A percentile compares a stretch with the other conserved stretches of the same genome.
Evolutionary conservation across 2,113 vertebrate genomes (phyloP).

Genomic region (Indri indri): DNA sequence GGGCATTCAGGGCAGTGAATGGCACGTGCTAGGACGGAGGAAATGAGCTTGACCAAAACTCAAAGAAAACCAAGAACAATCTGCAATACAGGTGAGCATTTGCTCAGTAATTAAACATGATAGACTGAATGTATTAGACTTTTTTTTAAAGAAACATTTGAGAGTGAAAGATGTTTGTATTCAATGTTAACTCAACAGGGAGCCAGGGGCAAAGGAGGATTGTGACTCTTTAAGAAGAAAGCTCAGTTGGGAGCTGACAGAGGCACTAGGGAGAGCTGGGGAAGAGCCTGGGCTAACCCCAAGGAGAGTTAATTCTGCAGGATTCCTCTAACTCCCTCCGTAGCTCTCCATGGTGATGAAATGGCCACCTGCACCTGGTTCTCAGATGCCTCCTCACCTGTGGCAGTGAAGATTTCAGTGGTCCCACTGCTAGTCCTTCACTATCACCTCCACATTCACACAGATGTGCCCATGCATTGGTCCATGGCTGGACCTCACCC

Average conservation of each 20-base stretch:
- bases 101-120: not conserved
- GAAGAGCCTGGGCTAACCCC: not conserved
- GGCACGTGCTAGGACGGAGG: too few species aligned
- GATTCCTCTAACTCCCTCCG: not conserved
- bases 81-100: not conserved
- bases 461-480: rapidly evolving
- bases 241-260: too few species aligned
- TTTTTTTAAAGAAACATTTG: not conserved
- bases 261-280: not conserved
- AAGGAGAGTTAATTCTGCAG: not conserved
- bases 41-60: not conserved
- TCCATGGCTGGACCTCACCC: not conserved
- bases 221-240: not conserved
- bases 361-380: not conserved
- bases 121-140: not conserved
- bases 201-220: not conserved
- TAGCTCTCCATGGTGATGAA: not conserved
- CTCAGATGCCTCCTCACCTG: rapidly evolving
- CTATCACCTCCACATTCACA: rapidly evolving
- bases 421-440: rapidly evolving
- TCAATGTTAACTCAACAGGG: not conserved
- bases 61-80: not conserved
- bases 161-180: not conserved
- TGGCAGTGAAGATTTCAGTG: not conserved
- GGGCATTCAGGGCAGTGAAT: not conserved